These are phyloP conservation scores for Trididemnum nubilum DNA, from an alignment of 23 tunicate genomes.

Conservation along the genomic window DNA sequence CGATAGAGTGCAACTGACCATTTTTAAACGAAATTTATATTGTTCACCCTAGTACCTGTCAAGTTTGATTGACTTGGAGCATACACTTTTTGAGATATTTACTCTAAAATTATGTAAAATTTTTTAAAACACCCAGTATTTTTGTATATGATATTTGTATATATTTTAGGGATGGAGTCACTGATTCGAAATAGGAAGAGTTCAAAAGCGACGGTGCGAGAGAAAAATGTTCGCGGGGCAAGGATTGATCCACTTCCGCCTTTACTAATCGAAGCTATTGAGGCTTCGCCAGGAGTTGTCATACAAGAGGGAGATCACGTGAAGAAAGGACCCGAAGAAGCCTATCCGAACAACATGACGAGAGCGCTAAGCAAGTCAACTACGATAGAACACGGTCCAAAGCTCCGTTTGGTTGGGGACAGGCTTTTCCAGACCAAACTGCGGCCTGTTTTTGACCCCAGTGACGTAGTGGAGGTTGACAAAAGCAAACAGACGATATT, in stretches of 20 bases:
- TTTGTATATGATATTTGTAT: too few relatives aligned
- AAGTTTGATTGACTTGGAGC: too few relatives aligned
- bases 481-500: background rate
- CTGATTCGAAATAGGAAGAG: background rate
- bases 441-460: constrained; percentile 34
- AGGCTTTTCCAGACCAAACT: background rate
- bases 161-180: background rate
- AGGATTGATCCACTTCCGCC: constrained; percentile 83
- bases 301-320: constrained; percentile 74
- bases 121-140: too few relatives aligned
- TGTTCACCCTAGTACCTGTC: too few relatives aligned
- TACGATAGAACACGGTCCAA: constrained; percentile 30
- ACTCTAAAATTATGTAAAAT: too few relatives aligned
- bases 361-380: constrained; percentile 8
- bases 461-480: constrained; percentile 27
- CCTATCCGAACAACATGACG: constrained; percentile 18
- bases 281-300: constrained; percentile 91
- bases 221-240: constrained; percentile 1
- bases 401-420: constrained; percentile 35
- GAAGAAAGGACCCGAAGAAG: constrained; percentile 64
- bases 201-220: constrained; percentile 5
- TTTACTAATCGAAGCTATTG: constrained; percentile 83
- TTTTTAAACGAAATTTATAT: too few relatives aligned
- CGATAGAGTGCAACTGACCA: too few relatives aligned
- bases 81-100: too few relatives aligned